phyloP scores from a whole-genome alignment of 2,797 vertebrate genomes.

The Knipowitschia caucasica region DNA sequence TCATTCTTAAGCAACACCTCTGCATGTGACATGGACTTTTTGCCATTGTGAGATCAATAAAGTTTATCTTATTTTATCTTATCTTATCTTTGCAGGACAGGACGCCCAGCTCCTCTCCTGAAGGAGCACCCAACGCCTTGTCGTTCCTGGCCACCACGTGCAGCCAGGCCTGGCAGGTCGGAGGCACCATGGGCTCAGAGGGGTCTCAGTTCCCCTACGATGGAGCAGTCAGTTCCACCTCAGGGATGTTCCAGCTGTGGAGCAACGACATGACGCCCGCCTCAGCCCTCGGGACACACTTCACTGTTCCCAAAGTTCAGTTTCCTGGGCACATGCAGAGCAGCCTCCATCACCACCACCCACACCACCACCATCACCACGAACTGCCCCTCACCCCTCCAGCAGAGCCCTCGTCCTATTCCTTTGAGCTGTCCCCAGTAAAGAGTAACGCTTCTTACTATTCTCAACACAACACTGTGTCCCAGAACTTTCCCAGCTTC shows the following conservation, averaged over 20 bases:
- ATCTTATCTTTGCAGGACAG: constrained; percentile 67
- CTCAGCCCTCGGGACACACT: constrained; percentile 76
- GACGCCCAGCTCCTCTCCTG: constrained; percentile 81
- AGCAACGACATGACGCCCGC: constrained; percentile 80
- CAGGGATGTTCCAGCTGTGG: constrained; percentile 87
- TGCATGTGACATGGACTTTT: not conserved
- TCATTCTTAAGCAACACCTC: too few species aligned
- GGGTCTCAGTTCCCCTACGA: constrained; percentile 78
- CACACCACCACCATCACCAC: constrained; percentile 79
- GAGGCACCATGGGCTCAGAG: constrained; percentile 63
- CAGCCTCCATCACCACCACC: constrained; percentile 76
- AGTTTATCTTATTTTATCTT: too few species aligned
- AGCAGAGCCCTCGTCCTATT: constrained; percentile 79
- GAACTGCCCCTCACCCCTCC: constrained; percentile 85
- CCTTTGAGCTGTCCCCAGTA: constrained; percentile 84
- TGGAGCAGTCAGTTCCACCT: constrained; percentile 70
- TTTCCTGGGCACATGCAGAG: constrained; percentile 80
- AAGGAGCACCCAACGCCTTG: constrained; percentile 70
- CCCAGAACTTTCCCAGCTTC: constrained; percentile 81
- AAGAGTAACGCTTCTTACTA: constrained; percentile 78
- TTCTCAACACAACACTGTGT: constrained; percentile 74
- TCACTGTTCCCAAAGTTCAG: constrained; percentile 82
- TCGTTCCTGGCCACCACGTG: constrained; percentile 81
- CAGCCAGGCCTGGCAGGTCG: constrained; percentile 79
- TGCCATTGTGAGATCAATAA: too few species aligned